Evolutionary conservation across 2,888 invertebrate species (phyloP), one percentile per base, ranked within the genome.

Genomic region (Campopleginae sp.): DNA sequence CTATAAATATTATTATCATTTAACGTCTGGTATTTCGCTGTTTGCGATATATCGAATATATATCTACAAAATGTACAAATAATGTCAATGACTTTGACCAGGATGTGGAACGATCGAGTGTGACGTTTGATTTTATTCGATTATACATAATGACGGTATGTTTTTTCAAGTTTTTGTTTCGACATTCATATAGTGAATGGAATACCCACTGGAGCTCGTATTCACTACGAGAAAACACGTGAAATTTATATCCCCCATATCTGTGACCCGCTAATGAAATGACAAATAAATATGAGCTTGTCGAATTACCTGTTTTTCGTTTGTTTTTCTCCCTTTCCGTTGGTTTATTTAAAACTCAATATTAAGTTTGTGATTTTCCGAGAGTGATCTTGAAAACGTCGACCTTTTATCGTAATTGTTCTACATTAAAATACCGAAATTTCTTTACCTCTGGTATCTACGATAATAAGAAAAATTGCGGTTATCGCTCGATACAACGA

Each of bases 61-160:
- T 89, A 89, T 91, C 89, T 90, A 89, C 90, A 90, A 89, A 91
- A 90, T 91, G 87, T 89, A 90, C 89, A 90, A 89, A 89, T 87
- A 88, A 88, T 88, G 86, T 85, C 85, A 86, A 82, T 78, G 84
- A 65, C 79, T 82, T 77, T 85, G 82, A 58, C 48, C 80, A 71
- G 72, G 10, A 63, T 80, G 86, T 80, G 71, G 58, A 66, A 44
- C 54, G 76, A 76, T 75, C 63, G 63, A 75, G 63, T 54, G 68
- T 51, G 27, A 75, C 23, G 23, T 65, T 66, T 17, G 33, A 14
- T 65, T 65, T 76, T 14, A 48, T 48, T 76, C 5, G 38, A 38
- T 65, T 48, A 17, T 14, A 31, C n/a, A n/a, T 65, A 65, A 65
- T n/a, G 65, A 33, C 31, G 14, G 14, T 44, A 65, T 65, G 0